These are phyloP conservation scores for Stomorhina lunata DNA, from an alignment of 2,888 invertebrate species.

Conservation along the genomic window DNA sequence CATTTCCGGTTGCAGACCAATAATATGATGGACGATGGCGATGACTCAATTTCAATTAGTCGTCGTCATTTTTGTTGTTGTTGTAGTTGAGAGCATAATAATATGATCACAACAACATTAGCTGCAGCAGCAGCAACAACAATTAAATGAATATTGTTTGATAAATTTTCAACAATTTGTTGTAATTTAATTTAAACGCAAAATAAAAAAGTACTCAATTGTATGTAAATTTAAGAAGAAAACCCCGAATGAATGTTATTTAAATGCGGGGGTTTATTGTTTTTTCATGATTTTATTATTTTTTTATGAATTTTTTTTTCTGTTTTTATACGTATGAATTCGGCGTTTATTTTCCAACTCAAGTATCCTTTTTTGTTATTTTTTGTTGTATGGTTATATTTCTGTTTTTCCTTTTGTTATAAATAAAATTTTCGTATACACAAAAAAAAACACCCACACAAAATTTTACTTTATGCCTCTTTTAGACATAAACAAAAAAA, in stretches of 20 bases:
- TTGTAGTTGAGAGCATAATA: constrained; percentile 6
- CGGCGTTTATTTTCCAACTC: background rate
- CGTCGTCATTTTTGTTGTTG: background rate
- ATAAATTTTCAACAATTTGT: constrained; percentile 28
- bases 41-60: constrained; percentile 60
- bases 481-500: constrained; percentile 1
- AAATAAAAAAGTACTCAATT: background rate
- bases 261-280: background rate
- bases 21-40: constrained; percentile 16
- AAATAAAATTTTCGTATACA: background rate
- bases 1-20: constrained; percentile 57
- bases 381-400: background rate
- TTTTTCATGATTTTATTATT: background rate
- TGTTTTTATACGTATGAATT: background rate
- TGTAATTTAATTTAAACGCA: constrained; percentile 10
- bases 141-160: constrained; percentile 25
- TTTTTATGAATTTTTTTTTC: too few relatives aligned
- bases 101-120: background rate
- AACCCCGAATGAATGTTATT: too few relatives aligned
- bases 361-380: background rate
- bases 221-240: too few relatives aligned
- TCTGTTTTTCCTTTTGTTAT: constrained; percentile 1
- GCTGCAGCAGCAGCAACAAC: background rate
- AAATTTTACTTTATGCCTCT: background rate
- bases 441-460: constrained; percentile 12